Conservation (phyloP, 2,797 vertebrate genomes). For the Dermochelys coriacea region DNA sequence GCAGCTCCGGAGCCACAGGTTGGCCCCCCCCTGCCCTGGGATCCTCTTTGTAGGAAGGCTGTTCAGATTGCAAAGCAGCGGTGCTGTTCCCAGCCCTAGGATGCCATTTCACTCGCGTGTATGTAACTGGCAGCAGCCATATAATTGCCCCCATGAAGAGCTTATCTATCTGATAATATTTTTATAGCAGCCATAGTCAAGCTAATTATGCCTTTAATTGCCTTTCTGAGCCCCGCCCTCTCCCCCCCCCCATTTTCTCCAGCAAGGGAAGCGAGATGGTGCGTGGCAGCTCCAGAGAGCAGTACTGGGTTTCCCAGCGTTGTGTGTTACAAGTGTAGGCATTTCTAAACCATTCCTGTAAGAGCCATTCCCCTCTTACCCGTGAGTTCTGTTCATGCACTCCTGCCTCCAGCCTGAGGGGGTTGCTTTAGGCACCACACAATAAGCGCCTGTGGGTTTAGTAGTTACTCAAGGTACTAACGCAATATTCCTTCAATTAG, state of each 20-base stretch:
- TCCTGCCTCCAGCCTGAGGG: conserved; percentile 17
- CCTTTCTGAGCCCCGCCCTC: background rate
- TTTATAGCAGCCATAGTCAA: background rate
- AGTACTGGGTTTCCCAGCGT: rapidly evolving
- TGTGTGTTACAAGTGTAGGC: rapidly evolving
- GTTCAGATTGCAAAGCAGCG: rapidly evolving
- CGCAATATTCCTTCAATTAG: rapidly evolving
- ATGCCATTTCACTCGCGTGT: rapidly evolving
- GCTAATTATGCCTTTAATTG: conserved; percentile 35
- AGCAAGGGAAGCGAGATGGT: background rate
- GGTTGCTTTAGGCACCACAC: conserved; percentile 34
- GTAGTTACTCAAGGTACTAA: rapidly evolving
- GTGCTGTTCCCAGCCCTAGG: background rate
- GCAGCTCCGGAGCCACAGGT: too few relatives aligned
- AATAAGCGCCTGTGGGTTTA: conserved; percentile 26
- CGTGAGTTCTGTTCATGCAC: conserved; percentile 64
- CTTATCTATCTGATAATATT: background rate
- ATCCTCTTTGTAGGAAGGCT: rapidly evolving
- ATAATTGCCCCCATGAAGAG: background rate
- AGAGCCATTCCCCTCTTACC: background rate
- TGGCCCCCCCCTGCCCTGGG: too few relatives aligned
- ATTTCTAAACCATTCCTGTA: background rate
- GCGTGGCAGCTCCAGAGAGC: background rate
- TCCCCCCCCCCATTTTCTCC: rapidly evolving
- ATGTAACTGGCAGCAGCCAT: rapidly evolving